These are phyloP conservation scores for Cheilosia vulpina DNA, from an alignment of 2,888 invertebrate species.

Conservation along the genomic window DNA sequence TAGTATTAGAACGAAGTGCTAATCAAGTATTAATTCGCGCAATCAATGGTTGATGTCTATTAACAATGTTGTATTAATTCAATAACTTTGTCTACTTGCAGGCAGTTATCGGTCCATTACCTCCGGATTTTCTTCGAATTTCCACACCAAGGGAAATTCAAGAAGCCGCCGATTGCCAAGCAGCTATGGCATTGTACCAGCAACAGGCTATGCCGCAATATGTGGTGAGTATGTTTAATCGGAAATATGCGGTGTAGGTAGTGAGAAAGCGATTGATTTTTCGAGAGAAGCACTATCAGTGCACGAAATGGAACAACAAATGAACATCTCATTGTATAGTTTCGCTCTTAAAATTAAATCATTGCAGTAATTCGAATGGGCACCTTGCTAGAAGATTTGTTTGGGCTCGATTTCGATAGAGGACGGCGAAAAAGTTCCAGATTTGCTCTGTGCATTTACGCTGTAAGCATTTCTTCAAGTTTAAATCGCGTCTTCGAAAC, in stretches of 20 bases:
- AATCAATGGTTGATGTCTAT: neutral
- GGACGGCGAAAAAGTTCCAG: neutral
- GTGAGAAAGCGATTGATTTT: slow-evolving; percentile 21
- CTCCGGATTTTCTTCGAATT: slow-evolving; percentile 80
- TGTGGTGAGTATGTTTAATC: slow-evolving; percentile 73
- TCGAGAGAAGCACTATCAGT: slow-evolving; percentile 39
- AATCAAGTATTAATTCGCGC: slow-evolving; percentile 11
- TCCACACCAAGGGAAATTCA: slow-evolving; percentile 77
- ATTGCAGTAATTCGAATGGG: neutral
- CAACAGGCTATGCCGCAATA: slow-evolving; percentile 78
- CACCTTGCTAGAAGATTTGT: neutral
- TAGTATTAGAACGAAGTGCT: slow-evolving; percentile 2
- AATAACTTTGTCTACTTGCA: slow-evolving; percentile 57
- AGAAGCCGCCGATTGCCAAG: slow-evolving; percentile 79
- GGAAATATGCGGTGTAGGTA: neutral
- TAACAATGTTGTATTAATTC: neutral
- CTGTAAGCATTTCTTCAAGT: neutral
- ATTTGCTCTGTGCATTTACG: neutral
- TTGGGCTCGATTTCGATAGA: neutral
- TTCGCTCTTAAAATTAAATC: too few species aligned
- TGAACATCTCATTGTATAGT: neutral
- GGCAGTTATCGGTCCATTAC: slow-evolving; percentile 78
- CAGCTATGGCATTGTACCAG: slow-evolving; percentile 79
- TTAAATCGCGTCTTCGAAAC: neutral
- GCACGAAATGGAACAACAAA: neutral